Evolutionary conservation across 1,140 invertebrate species (phyloP), one percentile per base, ranked within the genome.

Genomic region (Caenorhabditis briggsae): DNA sequence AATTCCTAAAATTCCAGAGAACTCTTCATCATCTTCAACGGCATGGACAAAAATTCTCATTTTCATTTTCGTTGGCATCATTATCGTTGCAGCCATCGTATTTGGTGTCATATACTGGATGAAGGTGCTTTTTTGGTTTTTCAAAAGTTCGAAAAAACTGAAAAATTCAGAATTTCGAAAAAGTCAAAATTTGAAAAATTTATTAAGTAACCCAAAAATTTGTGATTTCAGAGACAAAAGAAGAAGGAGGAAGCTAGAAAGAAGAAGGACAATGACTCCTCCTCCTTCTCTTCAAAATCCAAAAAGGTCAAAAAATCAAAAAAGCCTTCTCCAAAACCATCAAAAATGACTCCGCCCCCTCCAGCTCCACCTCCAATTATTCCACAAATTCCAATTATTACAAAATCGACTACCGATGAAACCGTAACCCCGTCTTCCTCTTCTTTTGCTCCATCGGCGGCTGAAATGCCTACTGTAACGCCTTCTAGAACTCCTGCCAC

Each of bases 1-100:
- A 6, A 50, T 7, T 16, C 16, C 50, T 16, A 53, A 12, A 2
- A 53, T 61, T 61, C 46, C 64, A 70, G 33, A 43, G n/a, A 2
- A 16, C 33, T 70, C 64, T 46, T 70, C 70, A 78, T 43, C 65
- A 70, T 70, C 65, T n/a, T 70, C 65, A 18, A 18, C 65, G 41
- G 46, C 43, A n/a, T 78, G 43, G 70, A 53, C 23, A n/a, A 78
- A 78, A 78, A 20, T 78, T 25, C n/a, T 50, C 46, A 78, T 78
- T 11, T 78, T 78, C 70, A 23, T 78, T 8, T 23, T 78, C 23
- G 18, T 78, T n/a, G 70, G 70, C 46, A 20, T 78, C 14, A 5
- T 78, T n/a, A 25, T 78, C n/a, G 70, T 78, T 3, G 70, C 70
- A 16, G 43, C n/a, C 70, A 53, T 78, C 46, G 70, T 78, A 1